Base-by-base conservation (phyloP, 2,113 vertebrate genomes). In the Antechinus stuartii region DNA sequence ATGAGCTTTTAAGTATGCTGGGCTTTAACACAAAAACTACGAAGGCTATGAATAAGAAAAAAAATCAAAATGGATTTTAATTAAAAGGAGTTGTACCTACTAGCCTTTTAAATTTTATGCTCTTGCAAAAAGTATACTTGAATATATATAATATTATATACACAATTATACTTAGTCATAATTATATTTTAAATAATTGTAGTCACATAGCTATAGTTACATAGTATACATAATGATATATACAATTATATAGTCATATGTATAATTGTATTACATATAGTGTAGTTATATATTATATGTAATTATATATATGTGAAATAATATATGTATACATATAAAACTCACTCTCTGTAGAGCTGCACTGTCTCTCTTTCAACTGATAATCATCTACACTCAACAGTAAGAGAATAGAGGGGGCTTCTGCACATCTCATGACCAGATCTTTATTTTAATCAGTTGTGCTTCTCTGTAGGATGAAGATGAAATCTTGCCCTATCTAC, bases 401-500 rank as follows among this genome's bases (percentile, higher is more conserved):
- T 89, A n/a, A 89, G 68, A 8, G 94, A 95, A 95, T 0, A 95
- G 84, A 92, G 89, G 26, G 89, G 84, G 42, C 1, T 47, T n/a
- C 55, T 92, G 68, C 93, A 52, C 4, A 1, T 94, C 93, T 95
- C 96, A 35, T 53, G 42, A 47, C 16, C 9, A 54, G 53, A 93
- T 54, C 1, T n/a, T 53, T 52, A 95, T 22, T 55, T 96, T 55
- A 93, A 30, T 0, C 90, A 92, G 30, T 0, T 55, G 94, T 96
- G 90, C 90, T 96, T 96, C 90, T 96, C 55, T 16, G 14, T 94
- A 95, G 96, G 56, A 92, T 93, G 94, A 97, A 93, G 90, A 97
- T 96, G 95, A 55, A 0, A 93, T 89, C 91, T 55, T 54, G 49
- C n/a, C 95, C 97, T 68, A 95, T 97, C 68, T 19, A 5, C n/a